Evolutionary conservation across 2,797 vertebrate genomes (phyloP).

Genomic region (Steatocranus sp.): DNA sequence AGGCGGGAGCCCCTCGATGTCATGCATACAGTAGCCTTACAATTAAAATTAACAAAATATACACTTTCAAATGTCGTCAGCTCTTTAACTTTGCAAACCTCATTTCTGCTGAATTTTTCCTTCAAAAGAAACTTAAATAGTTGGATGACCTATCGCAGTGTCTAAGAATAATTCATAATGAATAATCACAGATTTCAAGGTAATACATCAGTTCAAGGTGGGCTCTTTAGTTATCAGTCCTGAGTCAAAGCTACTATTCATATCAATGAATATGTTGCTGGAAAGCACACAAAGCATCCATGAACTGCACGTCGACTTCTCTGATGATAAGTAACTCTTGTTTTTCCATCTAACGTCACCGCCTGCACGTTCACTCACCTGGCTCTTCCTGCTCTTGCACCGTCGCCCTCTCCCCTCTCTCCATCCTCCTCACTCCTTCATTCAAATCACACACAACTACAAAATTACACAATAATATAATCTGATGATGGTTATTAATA

Average conservation of each 20-base stretch:
- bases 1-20: background rate
- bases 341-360: background rate
- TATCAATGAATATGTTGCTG: background rate
- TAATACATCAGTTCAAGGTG: background rate
- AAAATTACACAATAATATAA: background rate
- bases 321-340: background rate
- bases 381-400: background rate
- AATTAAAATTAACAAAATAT: background rate
- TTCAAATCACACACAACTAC: background rate
- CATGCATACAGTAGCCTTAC: background rate
- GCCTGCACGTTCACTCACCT: background rate
- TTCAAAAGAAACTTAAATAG: background rate
- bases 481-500: background rate
- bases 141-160: background rate
- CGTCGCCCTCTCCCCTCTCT: background rate
- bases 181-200: background rate
- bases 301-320: background rate
- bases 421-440: background rate
- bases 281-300: background rate
- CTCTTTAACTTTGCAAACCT: background rate
- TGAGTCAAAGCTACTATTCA: background rate
- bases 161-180: background rate
- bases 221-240: background rate
- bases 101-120: background rate
- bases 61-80: background rate